Conservation (phyloP, 2,888 invertebrate genomes). For the Rotaria magnacalcarata region DNA sequence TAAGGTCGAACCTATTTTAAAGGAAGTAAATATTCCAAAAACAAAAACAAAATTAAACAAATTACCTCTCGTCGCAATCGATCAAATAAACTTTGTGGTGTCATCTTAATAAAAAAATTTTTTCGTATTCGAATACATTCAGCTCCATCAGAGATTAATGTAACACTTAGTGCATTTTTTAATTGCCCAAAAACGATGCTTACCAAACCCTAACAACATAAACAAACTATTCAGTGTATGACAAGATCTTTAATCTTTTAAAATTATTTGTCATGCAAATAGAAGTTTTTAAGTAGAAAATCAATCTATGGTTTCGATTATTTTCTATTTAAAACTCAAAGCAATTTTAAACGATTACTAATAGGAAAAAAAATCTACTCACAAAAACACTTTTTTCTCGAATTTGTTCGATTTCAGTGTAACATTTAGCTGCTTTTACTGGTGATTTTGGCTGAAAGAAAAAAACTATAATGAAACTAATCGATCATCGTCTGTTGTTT, state of each 20-base stretch:
- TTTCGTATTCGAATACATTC: constrained; percentile 57
- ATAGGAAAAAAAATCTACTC: not conserved
- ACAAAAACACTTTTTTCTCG: constrained; percentile 25
- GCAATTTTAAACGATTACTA: too few species aligned
- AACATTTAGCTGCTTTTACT: not conserved
- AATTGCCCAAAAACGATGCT: constrained; percentile 49
- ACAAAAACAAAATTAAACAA: not conserved
- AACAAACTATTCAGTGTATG: too few species aligned
- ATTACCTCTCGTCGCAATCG: constrained; percentile 15
- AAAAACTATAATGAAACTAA: not conserved
- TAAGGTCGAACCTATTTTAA: constrained; percentile 2
- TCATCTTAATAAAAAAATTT: constrained; percentile 55
- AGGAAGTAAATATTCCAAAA: not conserved
- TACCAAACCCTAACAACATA: constrained; percentile 50
- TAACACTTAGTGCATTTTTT: constrained; percentile 50
- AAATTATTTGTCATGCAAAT: too few species aligned
- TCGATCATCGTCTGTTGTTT: too few species aligned
- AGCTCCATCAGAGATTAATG: constrained; percentile 56
- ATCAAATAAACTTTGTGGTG: constrained; percentile 10
- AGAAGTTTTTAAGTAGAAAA: too few species aligned
- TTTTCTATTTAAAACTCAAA: too few species aligned
- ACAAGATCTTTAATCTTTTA: too few species aligned
- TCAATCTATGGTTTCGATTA: too few species aligned
- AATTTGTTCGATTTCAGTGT: constrained; percentile 21
- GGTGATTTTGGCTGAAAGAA: not conserved